Conservation (phyloP, 2,888 invertebrate genomes). For the Hirtodrosophila trivittata region DNA sequence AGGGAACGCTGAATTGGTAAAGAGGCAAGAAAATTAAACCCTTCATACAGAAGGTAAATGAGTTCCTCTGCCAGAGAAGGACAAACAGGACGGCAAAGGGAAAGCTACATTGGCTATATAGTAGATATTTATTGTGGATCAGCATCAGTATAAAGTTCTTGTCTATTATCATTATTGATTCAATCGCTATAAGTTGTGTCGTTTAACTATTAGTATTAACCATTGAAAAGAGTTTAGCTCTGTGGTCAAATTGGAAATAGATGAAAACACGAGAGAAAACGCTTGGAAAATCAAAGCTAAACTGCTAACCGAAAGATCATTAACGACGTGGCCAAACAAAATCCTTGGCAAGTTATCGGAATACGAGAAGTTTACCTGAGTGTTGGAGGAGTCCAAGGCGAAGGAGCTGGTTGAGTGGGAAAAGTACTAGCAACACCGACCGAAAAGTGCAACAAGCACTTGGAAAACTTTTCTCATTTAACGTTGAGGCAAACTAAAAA, state of each 20-base stretch:
- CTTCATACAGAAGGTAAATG: no score
- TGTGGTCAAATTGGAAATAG: conserved; percentile 32
- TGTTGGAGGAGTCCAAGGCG: neutral
- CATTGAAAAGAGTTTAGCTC: conserved; percentile 17
- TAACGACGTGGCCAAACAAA: conserved; percentile 41
- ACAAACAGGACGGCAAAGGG: no score
- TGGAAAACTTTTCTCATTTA: conserved; percentile 76
- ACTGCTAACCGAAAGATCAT: conserved; percentile 63
- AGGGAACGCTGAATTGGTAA: conserved; percentile 7
- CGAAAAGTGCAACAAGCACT: conserved; percentile 76
- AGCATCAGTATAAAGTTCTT: no score
- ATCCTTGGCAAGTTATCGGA: conserved; percentile 32
- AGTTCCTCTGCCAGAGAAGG: no score
- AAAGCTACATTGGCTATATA: no score
- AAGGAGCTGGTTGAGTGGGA: conserved; percentile 9
- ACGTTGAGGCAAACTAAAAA: conserved; percentile 73
- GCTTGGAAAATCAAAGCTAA: conserved; percentile 50
- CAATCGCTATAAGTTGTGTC: no score
- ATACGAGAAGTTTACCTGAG: conserved; percentile 50
- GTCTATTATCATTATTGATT: no score
- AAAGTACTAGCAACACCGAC: conserved; percentile 33
- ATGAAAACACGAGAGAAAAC: conserved; percentile 35
- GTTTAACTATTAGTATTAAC: no score
- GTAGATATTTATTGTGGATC: no score
- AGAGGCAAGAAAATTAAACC: conserved; percentile 7